Base-by-base conservation (phyloP, 2,797 vertebrate species). In the Columba guinea region DNA sequence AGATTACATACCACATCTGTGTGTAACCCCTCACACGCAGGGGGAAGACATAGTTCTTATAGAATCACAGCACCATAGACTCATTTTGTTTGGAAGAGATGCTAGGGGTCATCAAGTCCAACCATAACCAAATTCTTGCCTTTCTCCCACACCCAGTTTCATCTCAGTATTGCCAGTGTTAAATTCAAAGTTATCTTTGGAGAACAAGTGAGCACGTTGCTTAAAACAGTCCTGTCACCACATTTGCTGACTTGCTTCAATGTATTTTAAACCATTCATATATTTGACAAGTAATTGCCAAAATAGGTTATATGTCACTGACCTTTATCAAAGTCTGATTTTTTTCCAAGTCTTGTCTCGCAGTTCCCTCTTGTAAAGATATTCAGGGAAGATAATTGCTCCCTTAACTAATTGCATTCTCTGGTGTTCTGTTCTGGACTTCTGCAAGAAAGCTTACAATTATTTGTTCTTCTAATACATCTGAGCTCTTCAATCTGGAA, bases 261-360 rank as follows among this genome's bases (percentile, higher is more conserved):
- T 32, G 51, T 89, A 6, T 87, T 94, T 95, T 82, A 94, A 93
- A 69, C 80, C 85, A 58, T 93, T 91, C 81, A 39, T 68, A 41
- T 58, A 93, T 93, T 91, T 95, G 95, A 95, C 91, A 93, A 89
- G 83, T 90, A 95, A 94, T 96, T 96, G 95, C 88, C 88, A 92
- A 95, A 97, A 83, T 51, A 93, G 88, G 88, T 96, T 94, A 87
- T 71, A 68, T 90, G 90, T 91, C 86, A 94, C 83, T 95, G 95
- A 96, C 95, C 95, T 96, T 96, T 96, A 96, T 95, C 95, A 96
- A 96, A 96, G 94, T 89, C 87, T 94, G 77, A 76, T 94, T 93
- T 96, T 73, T 73, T 90, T 76, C 77, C 49, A 41, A 84, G 60
- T 35, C 90, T 88, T 90, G 93, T 94, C 85, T 94, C 64, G 10